phyloP scores from a whole-genome alignment of 2,113 vertebrate genomes.

The Propithecus coquereli region DNA sequence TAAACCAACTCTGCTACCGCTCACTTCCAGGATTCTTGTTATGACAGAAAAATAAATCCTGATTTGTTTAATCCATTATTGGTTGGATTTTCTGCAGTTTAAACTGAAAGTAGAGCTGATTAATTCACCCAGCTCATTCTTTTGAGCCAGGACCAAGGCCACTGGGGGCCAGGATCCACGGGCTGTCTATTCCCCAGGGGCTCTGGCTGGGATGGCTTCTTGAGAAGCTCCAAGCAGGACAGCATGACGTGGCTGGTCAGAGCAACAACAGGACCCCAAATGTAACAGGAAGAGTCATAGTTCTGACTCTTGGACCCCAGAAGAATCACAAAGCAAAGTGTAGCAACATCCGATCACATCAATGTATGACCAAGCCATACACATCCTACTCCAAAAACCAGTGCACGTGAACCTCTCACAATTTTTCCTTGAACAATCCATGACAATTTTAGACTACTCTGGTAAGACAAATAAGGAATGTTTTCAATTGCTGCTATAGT shows the following conservation, averaged over 20 bases:
- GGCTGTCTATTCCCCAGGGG: background rate
- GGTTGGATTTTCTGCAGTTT: background rate
- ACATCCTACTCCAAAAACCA: background rate
- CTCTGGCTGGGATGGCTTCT: background rate
- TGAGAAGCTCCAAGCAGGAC: background rate
- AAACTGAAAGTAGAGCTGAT: background rate
- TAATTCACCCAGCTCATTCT: background rate
- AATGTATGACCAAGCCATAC: background rate
- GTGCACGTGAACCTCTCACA: background rate
- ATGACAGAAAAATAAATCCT: background rate
- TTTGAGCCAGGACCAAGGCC: background rate
- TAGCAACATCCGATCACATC: background rate
- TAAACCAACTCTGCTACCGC: background rate
- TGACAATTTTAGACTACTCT: background rate
- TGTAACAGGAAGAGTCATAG: background rate
- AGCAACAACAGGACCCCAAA: background rate
- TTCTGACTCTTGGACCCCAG: background rate
- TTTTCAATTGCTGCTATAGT: background rate
- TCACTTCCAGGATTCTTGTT: background rate
- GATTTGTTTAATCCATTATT: background rate
- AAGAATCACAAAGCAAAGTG: background rate
- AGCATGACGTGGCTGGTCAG: background rate
- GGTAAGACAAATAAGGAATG: background rate
- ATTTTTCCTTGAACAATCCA: background rate
- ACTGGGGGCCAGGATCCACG: background rate